These are phyloP conservation scores for Baryphthengus martii DNA, from an alignment of 2,113 vertebrate species.

Conservation along the genomic window DNA sequence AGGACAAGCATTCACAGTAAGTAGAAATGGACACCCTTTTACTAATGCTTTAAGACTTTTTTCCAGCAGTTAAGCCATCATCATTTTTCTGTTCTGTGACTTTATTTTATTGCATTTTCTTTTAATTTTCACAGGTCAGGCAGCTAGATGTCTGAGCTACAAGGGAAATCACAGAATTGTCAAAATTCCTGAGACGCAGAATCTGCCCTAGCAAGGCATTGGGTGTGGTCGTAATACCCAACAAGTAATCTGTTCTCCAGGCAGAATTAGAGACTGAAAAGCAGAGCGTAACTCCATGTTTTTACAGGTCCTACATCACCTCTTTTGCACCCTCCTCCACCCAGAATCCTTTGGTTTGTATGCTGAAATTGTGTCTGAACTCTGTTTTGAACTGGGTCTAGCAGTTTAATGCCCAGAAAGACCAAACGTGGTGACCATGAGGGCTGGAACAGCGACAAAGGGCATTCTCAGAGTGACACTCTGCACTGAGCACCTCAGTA, in stretches of 20 bases:
- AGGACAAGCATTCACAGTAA: background rate
- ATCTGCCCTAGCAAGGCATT: background rate
- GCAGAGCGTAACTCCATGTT: background rate
- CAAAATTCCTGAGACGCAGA: background rate
- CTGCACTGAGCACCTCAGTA: background rate
- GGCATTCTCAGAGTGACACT: background rate
- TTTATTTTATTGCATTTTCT: constrained; percentile 3
- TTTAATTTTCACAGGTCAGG: background rate
- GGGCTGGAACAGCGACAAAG: background rate
- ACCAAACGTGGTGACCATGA: background rate
- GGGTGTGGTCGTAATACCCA: accelerated
- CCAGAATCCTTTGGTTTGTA: background rate
- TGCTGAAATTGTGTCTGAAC: background rate
- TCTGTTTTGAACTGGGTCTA: background rate
- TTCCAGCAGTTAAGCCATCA: background rate
- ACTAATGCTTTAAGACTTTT: background rate
- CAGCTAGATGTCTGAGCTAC: background rate
- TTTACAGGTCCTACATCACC: background rate
- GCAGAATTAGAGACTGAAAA: background rate
- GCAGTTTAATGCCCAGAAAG: background rate
- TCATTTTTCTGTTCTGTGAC: background rate
- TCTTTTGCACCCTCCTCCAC: background rate
- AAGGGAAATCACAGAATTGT: background rate
- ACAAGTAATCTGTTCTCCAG: background rate
- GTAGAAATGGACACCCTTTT: constrained; percentile 28